Conservation (phyloP, 92 coral and sea anemone genomes). For the Hydrozoanthus gracilis region DNA sequence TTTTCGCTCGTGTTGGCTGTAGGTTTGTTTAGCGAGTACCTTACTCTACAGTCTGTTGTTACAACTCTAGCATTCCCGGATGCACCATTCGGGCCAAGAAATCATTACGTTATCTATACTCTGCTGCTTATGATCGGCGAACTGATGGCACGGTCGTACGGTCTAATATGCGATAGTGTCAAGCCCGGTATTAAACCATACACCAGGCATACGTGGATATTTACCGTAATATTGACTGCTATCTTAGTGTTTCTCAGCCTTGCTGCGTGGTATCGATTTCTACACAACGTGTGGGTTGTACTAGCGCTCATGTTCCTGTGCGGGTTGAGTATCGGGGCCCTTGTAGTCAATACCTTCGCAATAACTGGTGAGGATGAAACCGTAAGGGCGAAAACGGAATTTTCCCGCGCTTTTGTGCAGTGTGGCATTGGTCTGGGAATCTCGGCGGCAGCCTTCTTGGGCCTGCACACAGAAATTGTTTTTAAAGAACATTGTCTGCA, state of each 20-base stretch:
- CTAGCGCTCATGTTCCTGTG: constrained; percentile 57
- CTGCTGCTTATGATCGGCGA: constrained; percentile 74
- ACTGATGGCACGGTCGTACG: constrained; percentile 72
- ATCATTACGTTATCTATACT: constrained; percentile 75
- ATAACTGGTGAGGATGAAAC: constrained; percentile 56
- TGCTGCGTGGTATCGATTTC: constrained; percentile 78
- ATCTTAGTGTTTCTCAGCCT: constrained; percentile 56
- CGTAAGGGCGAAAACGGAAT: constrained; percentile 58
- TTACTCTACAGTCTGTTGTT: constrained; percentile 74
- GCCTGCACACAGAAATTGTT: constrained; percentile 70
- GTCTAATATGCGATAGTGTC: constrained; percentile 25
- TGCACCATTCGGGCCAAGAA: constrained; percentile 76
- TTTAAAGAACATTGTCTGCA: constrained; percentile 66
- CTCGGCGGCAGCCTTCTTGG: constrained; percentile 68
- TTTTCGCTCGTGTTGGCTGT: constrained; percentile 51
- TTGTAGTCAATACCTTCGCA: constrained; percentile 71
- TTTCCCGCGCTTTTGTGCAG: constrained; percentile 88
- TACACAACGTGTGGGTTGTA: constrained; percentile 70
- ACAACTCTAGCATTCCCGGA: constrained; percentile 72
- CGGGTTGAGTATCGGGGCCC: constrained; percentile 72
- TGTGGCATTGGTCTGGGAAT: constrained; percentile 77
- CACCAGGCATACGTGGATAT: constrained; percentile 72
- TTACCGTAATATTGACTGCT: constrained; percentile 54
- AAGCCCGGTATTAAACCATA: constrained; percentile 41
- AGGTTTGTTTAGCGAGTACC: constrained; percentile 71